A percentile compares a stretch with the other conserved stretches of the same genome.
Evolutionary conservation across 2,113 vertebrate species (phyloP).

Genomic region (Melanocharis versteri): DNA sequence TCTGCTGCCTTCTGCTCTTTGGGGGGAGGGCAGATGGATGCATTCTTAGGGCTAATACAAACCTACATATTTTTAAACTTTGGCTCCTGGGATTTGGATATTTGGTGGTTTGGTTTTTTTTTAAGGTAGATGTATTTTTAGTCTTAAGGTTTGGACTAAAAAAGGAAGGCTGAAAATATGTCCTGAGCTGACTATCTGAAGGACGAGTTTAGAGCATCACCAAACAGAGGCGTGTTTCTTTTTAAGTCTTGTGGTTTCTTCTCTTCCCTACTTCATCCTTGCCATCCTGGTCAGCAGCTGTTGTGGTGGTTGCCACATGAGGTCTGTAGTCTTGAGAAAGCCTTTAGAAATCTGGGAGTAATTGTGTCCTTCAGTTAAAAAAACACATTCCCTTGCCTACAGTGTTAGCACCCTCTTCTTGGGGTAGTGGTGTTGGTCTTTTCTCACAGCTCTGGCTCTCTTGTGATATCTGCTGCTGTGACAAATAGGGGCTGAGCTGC

Average conservation of each 20-base stretch:
- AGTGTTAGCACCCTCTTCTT: not conserved
- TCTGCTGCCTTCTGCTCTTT: not conserved
- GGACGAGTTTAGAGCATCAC: not conserved
- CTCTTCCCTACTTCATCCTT: not conserved
- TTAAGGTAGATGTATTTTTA: not conserved
- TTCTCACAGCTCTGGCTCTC: not conserved
- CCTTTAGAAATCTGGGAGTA: not conserved
- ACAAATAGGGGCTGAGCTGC: not conserved
- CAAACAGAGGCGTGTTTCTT: not conserved
- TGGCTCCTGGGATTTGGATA: not conserved
- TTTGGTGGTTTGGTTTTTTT: not conserved
- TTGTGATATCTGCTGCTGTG: not conserved
- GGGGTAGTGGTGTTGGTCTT: not conserved
- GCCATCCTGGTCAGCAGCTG: not conserved
- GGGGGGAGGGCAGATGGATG: accelerated
- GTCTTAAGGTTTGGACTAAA: not conserved
- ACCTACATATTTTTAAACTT: not conserved
- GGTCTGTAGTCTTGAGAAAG: not conserved
- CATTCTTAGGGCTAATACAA: not conserved
- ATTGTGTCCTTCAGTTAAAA: not conserved
- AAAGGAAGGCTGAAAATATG: not conserved
- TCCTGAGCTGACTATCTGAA: not conserved
- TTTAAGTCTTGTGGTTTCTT: not conserved
- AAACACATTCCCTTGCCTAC: accelerated
- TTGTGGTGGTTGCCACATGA: accelerated